Conservation (phyloP, 1,140 invertebrate species). For the Calliphora vicina region DNA sequence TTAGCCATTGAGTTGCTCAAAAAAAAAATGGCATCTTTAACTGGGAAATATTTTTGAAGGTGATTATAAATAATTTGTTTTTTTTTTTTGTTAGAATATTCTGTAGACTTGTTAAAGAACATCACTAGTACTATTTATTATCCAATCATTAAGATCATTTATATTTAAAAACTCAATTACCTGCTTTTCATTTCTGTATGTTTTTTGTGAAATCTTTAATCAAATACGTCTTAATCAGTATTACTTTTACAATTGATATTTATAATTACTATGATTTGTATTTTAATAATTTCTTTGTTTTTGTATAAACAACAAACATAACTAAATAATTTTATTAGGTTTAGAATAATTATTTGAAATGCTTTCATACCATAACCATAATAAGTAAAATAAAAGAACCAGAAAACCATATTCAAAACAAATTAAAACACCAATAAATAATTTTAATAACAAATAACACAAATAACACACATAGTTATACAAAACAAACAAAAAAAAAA, state of each 20-base stretch:
- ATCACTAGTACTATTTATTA: not conserved
- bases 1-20: no score
- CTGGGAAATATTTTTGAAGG: no score
- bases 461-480: not conserved
- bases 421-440: not conserved
- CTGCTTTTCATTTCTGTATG: not conserved
- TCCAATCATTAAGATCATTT: not conserved
- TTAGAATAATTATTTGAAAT: not conserved
- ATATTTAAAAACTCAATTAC: not conserved
- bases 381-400: not conserved
- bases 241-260: not conserved
- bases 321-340: not conserved
- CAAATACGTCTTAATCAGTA: not conserved
- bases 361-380: not conserved
- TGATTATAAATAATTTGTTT: no score
- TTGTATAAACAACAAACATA: not conserved
- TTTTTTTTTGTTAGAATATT: constrained; percentile 16
- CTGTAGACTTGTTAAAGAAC: not conserved
- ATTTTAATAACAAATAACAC: not conserved
- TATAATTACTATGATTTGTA: not conserved
- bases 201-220: not conserved
- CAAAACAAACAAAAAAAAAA: not conserved
- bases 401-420: not conserved
- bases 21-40: not conserved
- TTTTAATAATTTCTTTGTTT: constrained; percentile 12